These are phyloP conservation scores for Parnassius mnemosyne DNA, from an alignment of 2,888 invertebrate species.

Conservation along the genomic window DNA sequence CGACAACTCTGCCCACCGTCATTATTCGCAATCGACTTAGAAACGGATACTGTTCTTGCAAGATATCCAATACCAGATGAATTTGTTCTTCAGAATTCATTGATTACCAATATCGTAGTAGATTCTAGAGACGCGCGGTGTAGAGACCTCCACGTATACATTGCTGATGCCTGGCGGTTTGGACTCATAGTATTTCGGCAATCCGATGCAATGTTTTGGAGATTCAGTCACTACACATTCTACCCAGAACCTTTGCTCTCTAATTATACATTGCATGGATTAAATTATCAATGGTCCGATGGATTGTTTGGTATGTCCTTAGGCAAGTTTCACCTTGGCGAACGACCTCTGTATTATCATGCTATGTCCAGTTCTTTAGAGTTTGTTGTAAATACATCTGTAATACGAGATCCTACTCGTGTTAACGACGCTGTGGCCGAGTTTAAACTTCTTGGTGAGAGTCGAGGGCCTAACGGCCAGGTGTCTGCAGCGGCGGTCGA, in stretches of 20 bases:
- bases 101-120: slow-evolving; percentile 85
- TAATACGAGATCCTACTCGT: slow-evolving; percentile 83
- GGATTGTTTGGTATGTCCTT: slow-evolving; percentile 89
- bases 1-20: slow-evolving; percentile 87
- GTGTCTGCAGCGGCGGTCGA: slow-evolving; percentile 88
- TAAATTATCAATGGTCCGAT: slow-evolving; percentile 91
- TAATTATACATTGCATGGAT: slow-evolving; percentile 86
- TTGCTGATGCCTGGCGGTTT: slow-evolving; percentile 85
- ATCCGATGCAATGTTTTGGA: slow-evolving; percentile 81
- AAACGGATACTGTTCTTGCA: slow-evolving; percentile 82
- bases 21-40: slow-evolving; percentile 86
- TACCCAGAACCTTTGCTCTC: slow-evolving; percentile 87
- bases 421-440: slow-evolving; percentile 60
- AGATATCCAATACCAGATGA: slow-evolving; percentile 84
- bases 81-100: slow-evolving; percentile 83
- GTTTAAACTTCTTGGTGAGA: slow-evolving; percentile 67
- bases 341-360: slow-evolving; percentile 88
- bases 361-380: slow-evolving; percentile 91
- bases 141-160: slow-evolving; percentile 83
- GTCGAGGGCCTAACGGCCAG: slow-evolving; percentile 83
- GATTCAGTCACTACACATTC: slow-evolving; percentile 85
- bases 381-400: slow-evolving; percentile 85
- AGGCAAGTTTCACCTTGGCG: slow-evolving; percentile 78
- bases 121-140: slow-evolving; percentile 83
- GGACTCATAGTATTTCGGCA: slow-evolving; percentile 83